Evolutionary conservation across 2,113 vertebrate genomes (phyloP).

Genomic region (Sapayoa aenigma): DNA sequence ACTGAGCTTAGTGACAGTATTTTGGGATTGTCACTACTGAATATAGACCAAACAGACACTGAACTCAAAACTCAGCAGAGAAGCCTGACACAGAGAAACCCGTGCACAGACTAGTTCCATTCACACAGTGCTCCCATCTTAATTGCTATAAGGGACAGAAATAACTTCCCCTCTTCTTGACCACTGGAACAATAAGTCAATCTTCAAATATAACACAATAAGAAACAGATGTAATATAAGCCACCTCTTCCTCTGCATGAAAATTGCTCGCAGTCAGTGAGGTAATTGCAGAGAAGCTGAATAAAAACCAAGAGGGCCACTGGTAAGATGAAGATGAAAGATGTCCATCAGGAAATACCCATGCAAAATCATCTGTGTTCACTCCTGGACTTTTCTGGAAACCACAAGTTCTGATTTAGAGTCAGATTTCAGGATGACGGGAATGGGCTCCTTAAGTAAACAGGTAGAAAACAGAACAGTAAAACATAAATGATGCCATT

Average conservation of each 20-base stretch:
- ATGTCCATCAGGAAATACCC: neutral
- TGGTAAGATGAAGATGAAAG: neutral
- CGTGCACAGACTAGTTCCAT: neutral
- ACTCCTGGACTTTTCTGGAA: neutral
- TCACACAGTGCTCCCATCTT: neutral
- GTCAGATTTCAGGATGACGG: neutral
- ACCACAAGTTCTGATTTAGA: neutral
- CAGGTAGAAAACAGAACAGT: neutral
- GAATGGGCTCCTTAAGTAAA: neutral
- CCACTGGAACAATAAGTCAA: neutral
- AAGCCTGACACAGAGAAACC: neutral
- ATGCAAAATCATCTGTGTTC: neutral
- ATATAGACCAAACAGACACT: neutral
- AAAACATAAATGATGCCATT: neutral
- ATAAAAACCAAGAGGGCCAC: neutral
- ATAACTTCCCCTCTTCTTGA: neutral
- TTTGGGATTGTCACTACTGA: neutral
- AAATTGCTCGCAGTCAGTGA: neutral
- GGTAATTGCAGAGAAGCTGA: neutral
- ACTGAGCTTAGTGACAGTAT: neutral
- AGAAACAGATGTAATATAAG: neutral
- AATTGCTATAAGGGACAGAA: neutral
- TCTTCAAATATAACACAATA: neutral
- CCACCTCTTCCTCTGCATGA: neutral
- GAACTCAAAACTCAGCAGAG: neutral